Evolutionary conservation across 2,888 invertebrate species (phyloP).

Genomic region (Panopea generosa): DNA sequence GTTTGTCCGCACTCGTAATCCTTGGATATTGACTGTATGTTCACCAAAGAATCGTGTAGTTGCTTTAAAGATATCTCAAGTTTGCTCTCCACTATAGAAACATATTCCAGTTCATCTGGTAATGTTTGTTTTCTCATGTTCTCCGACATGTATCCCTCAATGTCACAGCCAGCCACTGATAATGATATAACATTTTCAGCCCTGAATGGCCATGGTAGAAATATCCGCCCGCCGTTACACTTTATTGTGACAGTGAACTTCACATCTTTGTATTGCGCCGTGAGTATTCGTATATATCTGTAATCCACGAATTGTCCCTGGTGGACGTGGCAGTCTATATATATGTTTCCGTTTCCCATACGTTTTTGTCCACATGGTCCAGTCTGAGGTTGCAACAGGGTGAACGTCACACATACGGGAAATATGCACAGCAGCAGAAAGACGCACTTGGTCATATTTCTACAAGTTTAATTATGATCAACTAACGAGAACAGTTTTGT

Average conservation of each 20-base stretch:
- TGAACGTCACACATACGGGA: too few relatives aligned
- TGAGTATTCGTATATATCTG: constrained; percentile 37
- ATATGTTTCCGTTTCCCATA: too few relatives aligned
- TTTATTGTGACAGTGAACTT: constrained; percentile 44
- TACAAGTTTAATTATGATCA: too few relatives aligned
- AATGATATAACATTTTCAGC: constrained; percentile 44
- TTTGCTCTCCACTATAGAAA: constrained; percentile 29
- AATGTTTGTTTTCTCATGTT: constrained; percentile 3
- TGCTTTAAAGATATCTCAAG: constrained; percentile 27
- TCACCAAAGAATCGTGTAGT: constrained; percentile 11
- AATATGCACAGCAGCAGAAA: too few relatives aligned
- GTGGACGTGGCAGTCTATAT: constrained; percentile 31
- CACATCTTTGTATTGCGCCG: neutral
- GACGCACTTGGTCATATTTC: too few relatives aligned
- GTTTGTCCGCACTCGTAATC: constrained; percentile 46
- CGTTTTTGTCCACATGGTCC: too few relatives aligned
- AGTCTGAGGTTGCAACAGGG: too few relatives aligned
- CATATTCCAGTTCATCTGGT: constrained; percentile 30
- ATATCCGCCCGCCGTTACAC: constrained; percentile 37
- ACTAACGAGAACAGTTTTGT: too few relatives aligned
- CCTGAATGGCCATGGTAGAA: constrained; percentile 51
- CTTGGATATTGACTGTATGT: constrained; percentile 13
- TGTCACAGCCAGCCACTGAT: constrained; percentile 35
- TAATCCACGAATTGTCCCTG: constrained; percentile 40
- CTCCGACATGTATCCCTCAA: constrained; percentile 48